Percentiles rank a stretch among this genome's conserved stretches.
Evolutionary conservation across 1,140 invertebrate species (phyloP).

Genomic region (Cataglyphis hispanica): DNA sequence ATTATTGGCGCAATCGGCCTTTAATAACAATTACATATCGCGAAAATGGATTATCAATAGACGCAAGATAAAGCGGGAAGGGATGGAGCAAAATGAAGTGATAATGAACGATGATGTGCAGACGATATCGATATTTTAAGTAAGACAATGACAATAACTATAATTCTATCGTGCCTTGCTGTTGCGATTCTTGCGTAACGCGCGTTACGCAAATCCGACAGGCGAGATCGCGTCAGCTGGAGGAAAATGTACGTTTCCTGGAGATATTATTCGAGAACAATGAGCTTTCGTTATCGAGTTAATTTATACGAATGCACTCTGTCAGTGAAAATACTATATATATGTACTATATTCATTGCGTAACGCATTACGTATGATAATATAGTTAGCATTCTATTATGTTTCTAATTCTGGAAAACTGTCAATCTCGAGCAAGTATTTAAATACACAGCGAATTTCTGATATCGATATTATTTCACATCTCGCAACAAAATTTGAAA

Average conservation of each 20-base stretch:
- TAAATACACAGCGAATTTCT: neutral
- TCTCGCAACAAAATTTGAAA: too few relatives aligned
- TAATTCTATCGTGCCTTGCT: constrained; percentile 41
- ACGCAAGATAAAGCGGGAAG: neutral
- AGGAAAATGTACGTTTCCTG: constrained; percentile 58
- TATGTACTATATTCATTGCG: neutral
- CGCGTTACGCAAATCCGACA: constrained; percentile 59
- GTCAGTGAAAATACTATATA: neutral
- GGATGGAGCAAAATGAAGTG: constrained; percentile 34
- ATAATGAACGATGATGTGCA: constrained; percentile 39
- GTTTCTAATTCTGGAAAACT: neutral
- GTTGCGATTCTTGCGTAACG: constrained; percentile 64
- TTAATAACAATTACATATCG: neutral
- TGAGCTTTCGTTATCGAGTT: constrained; percentile 44
- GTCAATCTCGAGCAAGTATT: neutral
- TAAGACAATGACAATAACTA: constrained; percentile 65
- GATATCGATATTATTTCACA: neutral
- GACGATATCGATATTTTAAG: constrained; percentile 70
- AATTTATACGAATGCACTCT: constrained; percentile 19
- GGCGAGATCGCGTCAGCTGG: constrained; percentile 68
- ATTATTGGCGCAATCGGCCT: neutral
- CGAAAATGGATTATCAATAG: neutral
- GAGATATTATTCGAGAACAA: constrained; percentile 57
- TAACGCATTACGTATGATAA: neutral
- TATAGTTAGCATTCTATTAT: neutral